Evolutionary conservation across 2,888 invertebrate genomes (phyloP).

Genomic region (Noctua janthina): DNA sequence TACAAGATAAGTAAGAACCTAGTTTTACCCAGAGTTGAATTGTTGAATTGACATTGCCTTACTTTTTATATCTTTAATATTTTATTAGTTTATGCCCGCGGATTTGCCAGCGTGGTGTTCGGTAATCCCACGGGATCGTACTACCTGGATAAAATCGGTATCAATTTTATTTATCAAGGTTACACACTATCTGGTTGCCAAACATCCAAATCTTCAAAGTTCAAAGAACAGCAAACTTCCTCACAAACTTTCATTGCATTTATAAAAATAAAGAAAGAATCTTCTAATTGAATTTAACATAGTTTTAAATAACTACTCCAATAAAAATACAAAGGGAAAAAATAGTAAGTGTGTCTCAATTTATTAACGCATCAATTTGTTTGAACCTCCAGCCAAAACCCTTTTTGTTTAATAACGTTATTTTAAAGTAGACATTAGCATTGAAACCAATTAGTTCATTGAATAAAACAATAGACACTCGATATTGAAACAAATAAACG

Average conservation of each 20-base stretch:
- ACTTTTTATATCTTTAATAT: background rate
- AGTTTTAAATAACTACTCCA: background rate
- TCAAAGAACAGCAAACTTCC: too few relatives aligned
- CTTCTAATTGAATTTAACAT: background rate
- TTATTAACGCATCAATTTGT: constrained; percentile 4
- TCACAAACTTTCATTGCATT: too few relatives aligned
- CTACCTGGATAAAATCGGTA: too few relatives aligned
- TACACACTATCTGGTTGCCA: too few relatives aligned
- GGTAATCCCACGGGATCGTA: too few relatives aligned
- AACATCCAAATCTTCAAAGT: too few relatives aligned
- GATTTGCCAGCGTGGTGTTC: too few relatives aligned
- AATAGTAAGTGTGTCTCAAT: background rate
- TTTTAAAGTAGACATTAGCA: constrained; percentile 24
- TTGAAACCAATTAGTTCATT: constrained; percentile 42
- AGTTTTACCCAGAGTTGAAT: background rate
- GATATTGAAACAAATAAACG: constrained; percentile 42
- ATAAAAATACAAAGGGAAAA: background rate
- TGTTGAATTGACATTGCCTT: background rate
- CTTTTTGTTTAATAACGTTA: background rate
- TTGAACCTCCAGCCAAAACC: background rate
- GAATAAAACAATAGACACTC: constrained; percentile 43
- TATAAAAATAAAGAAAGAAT: too few relatives aligned
- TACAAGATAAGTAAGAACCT: background rate
- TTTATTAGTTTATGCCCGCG: too few relatives aligned
- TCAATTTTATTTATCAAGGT: too few relatives aligned